phyloP scores from a whole-genome alignment of 2,113 vertebrate species.

The Silurus glanis region DNA sequence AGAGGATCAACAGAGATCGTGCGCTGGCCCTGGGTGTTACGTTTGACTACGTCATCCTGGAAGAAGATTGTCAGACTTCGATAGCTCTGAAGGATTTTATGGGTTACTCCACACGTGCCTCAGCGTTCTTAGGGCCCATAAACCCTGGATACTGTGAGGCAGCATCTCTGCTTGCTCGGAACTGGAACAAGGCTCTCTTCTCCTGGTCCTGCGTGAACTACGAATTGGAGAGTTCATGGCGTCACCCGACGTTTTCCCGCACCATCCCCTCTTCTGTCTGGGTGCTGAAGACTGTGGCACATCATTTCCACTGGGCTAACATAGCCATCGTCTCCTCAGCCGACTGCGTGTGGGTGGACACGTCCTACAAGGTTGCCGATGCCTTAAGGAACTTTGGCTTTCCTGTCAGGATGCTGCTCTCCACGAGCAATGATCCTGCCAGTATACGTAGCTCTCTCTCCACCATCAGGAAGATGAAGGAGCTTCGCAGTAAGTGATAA shows the following conservation, averaged over 20 bases:
- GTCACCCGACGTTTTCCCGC: constrained; percentile 66
- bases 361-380: constrained; percentile 66
- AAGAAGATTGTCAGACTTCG: constrained; percentile 72
- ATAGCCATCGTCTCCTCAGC: constrained; percentile 72
- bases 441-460: constrained; percentile 34
- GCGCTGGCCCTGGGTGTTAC: constrained; percentile 56
- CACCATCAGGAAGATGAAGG: constrained; percentile 39
- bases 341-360: constrained; percentile 75
- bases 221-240: constrained; percentile 65
- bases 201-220: constrained; percentile 77
- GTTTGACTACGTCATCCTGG: constrained; percentile 70
- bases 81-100: constrained; percentile 68
- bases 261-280: constrained; percentile 67
- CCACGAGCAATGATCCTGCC: constrained; percentile 18
- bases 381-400: constrained; percentile 65
- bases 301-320: constrained; percentile 76
- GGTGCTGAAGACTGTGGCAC: constrained; percentile 71
- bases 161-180: constrained; percentile 65
- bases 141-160: constrained; percentile 77
- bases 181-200: constrained; percentile 78
- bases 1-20: constrained; percentile 67
- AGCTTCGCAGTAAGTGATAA: constrained; percentile 48
- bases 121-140: constrained; percentile 73
- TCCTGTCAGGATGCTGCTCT: constrained; percentile 68
- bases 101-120: constrained; percentile 64